phyloP scores from a whole-genome alignment of 2,888 invertebrate species.

The Rhaphigaster nebulosa region DNA sequence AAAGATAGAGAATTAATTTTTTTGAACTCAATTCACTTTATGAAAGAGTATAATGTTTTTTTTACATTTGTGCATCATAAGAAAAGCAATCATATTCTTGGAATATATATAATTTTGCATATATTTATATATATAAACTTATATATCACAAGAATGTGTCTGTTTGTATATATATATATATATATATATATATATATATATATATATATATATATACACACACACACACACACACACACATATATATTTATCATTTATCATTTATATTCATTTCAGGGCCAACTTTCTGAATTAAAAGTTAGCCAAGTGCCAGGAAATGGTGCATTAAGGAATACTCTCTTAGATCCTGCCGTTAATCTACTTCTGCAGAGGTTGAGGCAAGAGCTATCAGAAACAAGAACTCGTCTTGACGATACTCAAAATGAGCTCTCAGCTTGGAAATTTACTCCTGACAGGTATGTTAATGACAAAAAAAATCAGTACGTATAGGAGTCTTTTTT shows the following conservation, averaged over 20 bases:
- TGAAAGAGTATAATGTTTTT: background rate
- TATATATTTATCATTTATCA: background rate
- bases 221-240: no score
- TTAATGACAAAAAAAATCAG: background rate
- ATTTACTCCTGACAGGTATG: conserved; percentile 94
- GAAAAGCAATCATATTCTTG: background rate
- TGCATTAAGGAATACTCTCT: conserved; percentile 83
- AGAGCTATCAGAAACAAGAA: conserved; percentile 90
- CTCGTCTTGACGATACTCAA: conserved; percentile 95
- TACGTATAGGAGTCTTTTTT: no score
- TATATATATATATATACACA: no score
- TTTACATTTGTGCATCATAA: background rate
- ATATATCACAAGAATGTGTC: no score
- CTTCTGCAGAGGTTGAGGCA: conserved; percentile 91
- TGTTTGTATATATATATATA: no score
- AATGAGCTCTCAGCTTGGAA: conserved; percentile 99
- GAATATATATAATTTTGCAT: no score
- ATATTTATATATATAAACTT: no score
- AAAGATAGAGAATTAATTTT: background rate
- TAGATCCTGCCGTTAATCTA: conserved; percentile 96
- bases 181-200: no score
- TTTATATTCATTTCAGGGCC: conserved; percentile 76
- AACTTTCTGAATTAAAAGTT: conserved; percentile 93
- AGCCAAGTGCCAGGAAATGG: conserved; percentile 84
- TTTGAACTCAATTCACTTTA: background rate